Conservation (phyloP, 2,888 invertebrate genomes). For the Folsomia manolachei region DNA sequence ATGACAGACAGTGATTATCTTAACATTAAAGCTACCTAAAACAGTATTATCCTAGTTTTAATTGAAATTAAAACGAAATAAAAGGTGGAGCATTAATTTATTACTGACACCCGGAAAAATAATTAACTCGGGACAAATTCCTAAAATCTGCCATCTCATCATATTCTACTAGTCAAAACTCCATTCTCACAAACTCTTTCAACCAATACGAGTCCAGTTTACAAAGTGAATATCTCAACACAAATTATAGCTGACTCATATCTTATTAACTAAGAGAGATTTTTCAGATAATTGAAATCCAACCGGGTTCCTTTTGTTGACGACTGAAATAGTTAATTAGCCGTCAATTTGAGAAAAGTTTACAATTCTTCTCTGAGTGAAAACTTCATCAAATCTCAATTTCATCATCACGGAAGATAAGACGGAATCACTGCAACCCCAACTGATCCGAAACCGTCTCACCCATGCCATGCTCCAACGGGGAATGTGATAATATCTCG, state of each 20-base stretch:
- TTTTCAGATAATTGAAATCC: conserved; percentile 14
- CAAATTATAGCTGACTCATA: conserved; percentile 17
- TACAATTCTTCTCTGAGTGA: not conserved
- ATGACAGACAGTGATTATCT: no score
- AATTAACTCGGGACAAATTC: not conserved
- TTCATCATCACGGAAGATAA: not conserved
- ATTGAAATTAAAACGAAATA: not conserved
- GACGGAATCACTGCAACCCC: no score
- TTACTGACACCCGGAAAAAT: not conserved
- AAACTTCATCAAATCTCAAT: conserved; percentile 2
- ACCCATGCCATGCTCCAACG: no score
- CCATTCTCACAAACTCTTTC: not conserved
- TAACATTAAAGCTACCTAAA: no score
- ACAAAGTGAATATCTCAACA: not conserved
- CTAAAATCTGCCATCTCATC: not conserved
- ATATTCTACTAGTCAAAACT: not conserved
- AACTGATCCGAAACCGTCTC: not conserved
- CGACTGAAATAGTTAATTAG: conserved; percentile 17
- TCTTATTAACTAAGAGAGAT: not conserved
- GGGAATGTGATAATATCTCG: conserved; percentile 19
- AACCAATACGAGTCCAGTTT: not conserved
- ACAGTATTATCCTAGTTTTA: not conserved
- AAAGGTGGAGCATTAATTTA: not conserved
- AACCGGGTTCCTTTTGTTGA: conserved; percentile 13
- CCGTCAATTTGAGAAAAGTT: conserved; percentile 16